These are phyloP conservation scores for Eubasilissa regina DNA, from an alignment of 1,140 invertebrate genomes.

Conservation along the genomic window DNA sequence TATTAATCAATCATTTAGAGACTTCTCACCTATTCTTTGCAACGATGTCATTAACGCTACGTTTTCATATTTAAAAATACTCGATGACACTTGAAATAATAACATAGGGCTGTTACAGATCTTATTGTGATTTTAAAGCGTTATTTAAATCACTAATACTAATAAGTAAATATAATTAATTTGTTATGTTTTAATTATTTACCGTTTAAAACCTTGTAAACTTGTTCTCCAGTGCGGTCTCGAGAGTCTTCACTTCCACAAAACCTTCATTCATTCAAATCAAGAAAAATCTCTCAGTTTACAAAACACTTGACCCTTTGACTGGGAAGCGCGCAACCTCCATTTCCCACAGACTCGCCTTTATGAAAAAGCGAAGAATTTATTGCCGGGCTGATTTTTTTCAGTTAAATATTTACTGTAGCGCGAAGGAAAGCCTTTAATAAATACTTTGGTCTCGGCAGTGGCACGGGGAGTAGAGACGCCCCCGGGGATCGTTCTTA, in stretches of 20 bases:
- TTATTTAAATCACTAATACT: too few relatives aligned
- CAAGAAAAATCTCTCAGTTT: conserved; percentile 28
- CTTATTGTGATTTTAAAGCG: too few relatives aligned
- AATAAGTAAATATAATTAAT: too few relatives aligned
- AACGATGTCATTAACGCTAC: too few relatives aligned
- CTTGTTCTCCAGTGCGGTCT: too few relatives aligned
- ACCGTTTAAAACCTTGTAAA: too few relatives aligned
- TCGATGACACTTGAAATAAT: too few relatives aligned
- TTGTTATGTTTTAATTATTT: too few relatives aligned
- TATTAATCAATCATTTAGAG: too few relatives aligned
- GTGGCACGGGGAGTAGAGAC: not conserved
- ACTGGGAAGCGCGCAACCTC: conserved; percentile 3
- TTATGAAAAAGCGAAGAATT: not conserved
- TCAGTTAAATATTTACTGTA: conserved; percentile 27
- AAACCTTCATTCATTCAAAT: conserved; percentile 5
- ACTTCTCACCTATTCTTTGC: too few relatives aligned
- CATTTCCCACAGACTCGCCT: not conserved
- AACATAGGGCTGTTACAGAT: too few relatives aligned
- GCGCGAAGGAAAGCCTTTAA: conserved; percentile 15
- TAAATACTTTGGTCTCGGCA: conserved; percentile 19
- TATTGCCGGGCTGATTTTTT: conserved; percentile 7
- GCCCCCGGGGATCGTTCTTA: not conserved
- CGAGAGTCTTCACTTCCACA: not conserved
- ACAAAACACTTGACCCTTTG: conserved; percentile 19
- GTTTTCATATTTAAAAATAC: too few relatives aligned